Conservation (phyloP, 2,888 invertebrate genomes). For the Drosophila vallismaia region DNA sequence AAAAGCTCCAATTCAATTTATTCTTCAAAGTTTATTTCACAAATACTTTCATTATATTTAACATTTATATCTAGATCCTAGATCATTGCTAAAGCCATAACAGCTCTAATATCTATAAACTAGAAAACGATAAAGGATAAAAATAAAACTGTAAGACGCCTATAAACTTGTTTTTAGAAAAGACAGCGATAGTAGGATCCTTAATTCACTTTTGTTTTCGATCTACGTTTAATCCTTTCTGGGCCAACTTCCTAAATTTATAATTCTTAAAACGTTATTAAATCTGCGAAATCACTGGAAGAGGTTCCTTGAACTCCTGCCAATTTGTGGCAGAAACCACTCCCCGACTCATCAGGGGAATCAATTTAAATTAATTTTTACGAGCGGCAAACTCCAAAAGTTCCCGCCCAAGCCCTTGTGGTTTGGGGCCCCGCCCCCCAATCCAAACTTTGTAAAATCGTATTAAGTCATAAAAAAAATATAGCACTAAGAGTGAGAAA, state of each 20-base stretch:
- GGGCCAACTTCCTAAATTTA: not conserved
- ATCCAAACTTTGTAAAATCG: conserved; percentile 39
- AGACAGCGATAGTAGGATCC: no score
- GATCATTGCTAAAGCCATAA: no score
- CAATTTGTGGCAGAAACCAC: conserved; percentile 6
- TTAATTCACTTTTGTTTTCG: not conserved
- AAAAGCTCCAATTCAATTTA: no score
- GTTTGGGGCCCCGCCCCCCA: not conserved
- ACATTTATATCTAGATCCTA: no score
- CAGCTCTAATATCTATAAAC: no score
- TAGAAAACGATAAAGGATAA: no score
- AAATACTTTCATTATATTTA: no score
- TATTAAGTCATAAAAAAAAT: conserved; percentile 64
- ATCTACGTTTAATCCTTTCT: not conserved
- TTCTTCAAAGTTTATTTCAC: no score
- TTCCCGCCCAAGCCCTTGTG: conserved; percentile 12
- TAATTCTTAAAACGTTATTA: not conserved
- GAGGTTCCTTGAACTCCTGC: conserved; percentile 19
- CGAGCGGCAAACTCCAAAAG: conserved; percentile 39
- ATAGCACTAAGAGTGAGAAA: conserved; percentile 25
- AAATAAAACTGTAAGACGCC: no score
- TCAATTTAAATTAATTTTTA: conserved; percentile 73
- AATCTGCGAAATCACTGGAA: not conserved
- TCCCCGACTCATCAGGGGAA: conserved; percentile 35
- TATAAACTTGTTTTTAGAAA: no score